These are phyloP conservation scores for Azorinus chamasolen DNA, from an alignment of 2,888 invertebrate genomes.

Conservation along the genomic window DNA sequence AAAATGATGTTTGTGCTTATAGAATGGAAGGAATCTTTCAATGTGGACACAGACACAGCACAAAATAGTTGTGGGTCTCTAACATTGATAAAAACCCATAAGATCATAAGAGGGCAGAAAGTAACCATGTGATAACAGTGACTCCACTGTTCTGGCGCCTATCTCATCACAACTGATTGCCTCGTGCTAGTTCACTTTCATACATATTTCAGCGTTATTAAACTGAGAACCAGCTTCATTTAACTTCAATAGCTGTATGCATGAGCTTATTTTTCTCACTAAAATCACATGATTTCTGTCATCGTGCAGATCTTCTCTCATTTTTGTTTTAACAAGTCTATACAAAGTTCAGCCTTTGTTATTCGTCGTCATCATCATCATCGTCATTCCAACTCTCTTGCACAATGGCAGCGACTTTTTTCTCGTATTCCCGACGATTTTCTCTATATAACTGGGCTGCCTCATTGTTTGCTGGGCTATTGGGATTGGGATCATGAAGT, in stretches of 20 bases:
- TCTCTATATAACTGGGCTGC: constrained; percentile 99
- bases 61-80: constrained; percentile 1
- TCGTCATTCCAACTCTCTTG: constrained; percentile 95
- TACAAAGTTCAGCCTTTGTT: constrained; percentile 44
- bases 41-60: constrained; percentile 4
- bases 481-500: constrained; percentile 99
- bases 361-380: constrained; percentile 79
- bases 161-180: not conserved
- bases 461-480: constrained; percentile 99
- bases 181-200: too few relatives aligned
- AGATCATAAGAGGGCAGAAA: constrained; percentile 7
- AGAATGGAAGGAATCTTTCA: not conserved
- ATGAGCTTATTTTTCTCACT: not conserved
- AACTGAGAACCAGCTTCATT: not conserved
- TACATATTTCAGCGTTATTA: too few relatives aligned
- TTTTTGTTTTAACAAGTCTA: too few relatives aligned
- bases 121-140: constrained; percentile 1
- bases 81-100: not conserved
- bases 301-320: not conserved
- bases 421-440: constrained; percentile 99
- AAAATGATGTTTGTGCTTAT: too few relatives aligned
- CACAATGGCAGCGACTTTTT: constrained; percentile 99
- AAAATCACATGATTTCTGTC: constrained; percentile 6
- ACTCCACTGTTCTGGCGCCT: not conserved
- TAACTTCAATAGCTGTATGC: not conserved